phyloP scores from a whole-genome alignment of 1,140 invertebrate species.

The Bombus waltoni region DNA sequence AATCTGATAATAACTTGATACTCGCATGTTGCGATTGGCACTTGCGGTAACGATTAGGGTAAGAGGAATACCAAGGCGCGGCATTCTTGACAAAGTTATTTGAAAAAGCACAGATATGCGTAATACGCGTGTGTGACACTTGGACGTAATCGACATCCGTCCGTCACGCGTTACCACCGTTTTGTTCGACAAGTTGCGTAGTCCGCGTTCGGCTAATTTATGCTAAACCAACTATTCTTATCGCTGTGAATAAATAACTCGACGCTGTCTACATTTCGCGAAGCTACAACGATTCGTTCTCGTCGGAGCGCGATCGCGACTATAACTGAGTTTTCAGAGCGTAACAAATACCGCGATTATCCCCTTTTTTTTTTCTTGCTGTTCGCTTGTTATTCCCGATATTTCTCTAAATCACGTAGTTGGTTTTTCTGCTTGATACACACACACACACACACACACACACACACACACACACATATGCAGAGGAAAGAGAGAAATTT shows the following conservation, averaged over 20 bases:
- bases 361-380: background rate
- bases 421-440: background rate
- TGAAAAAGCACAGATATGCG: background rate
- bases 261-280: background rate
- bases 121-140: background rate
- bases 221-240: conserved; percentile 9
- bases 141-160: background rate
- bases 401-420: background rate
- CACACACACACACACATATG: too few relatives aligned
- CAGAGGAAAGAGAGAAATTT: background rate
- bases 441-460: too few relatives aligned
- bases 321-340: background rate
- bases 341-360: background rate
- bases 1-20: too few relatives aligned
- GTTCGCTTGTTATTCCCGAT: background rate
- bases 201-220: conserved; percentile 12
- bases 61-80: too few relatives aligned
- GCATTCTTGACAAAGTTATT: background rate
- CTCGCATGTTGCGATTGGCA: too few relatives aligned
- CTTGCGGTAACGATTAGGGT: too few relatives aligned
- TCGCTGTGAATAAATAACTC: conserved; percentile 20
- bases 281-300: conserved; percentile 9
- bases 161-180: background rate
- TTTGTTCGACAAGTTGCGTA: conserved; percentile 19
- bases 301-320: background rate